Percentiles rank a stretch among this genome's conserved stretches.
These are phyloP conservation scores for Serilophus lunatus DNA, from an alignment of 2,113 vertebrate genomes.

Conservation along the genomic window DNA sequence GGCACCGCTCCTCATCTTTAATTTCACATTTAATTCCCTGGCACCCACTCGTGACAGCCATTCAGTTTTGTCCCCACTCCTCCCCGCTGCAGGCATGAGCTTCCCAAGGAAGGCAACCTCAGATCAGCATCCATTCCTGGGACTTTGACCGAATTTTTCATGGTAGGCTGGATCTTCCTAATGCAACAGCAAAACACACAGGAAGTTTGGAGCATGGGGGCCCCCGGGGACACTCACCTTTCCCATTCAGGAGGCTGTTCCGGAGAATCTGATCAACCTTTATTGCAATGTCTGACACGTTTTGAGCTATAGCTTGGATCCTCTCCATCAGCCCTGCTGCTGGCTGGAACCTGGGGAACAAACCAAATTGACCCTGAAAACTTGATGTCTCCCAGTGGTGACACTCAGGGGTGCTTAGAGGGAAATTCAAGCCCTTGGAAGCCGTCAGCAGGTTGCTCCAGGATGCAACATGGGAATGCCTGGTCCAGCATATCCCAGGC, in stretches of 20 bases:
- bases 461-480: not conserved
- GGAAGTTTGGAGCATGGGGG: not conserved
- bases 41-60: not conserved
- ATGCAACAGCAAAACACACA: rapidly evolving
- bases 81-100: not conserved
- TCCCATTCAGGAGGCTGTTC: conserved; percentile 81
- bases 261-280: conserved; percentile 95
- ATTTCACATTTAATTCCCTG: not conserved
- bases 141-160: not conserved
- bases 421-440: not conserved
- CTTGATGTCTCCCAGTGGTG: not conserved
- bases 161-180: not conserved
- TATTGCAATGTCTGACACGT: conserved; percentile 90
- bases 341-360: conserved; percentile 76
- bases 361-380: not conserved
- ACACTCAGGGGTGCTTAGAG: not conserved
- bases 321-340: conserved; percentile 86
- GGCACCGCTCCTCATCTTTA: not conserved
- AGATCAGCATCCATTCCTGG: not conserved
- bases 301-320: conserved; percentile 96
- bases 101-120: not conserved
- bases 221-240: conserved; percentile 67
- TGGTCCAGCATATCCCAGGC: not conserved
- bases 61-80: not conserved
- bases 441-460: not conserved